Percentiles rank a stretch among this genome's conserved stretches.
Conservation (phyloP, 2,888 invertebrate species). For the Leucoptera coffeella region DNA sequence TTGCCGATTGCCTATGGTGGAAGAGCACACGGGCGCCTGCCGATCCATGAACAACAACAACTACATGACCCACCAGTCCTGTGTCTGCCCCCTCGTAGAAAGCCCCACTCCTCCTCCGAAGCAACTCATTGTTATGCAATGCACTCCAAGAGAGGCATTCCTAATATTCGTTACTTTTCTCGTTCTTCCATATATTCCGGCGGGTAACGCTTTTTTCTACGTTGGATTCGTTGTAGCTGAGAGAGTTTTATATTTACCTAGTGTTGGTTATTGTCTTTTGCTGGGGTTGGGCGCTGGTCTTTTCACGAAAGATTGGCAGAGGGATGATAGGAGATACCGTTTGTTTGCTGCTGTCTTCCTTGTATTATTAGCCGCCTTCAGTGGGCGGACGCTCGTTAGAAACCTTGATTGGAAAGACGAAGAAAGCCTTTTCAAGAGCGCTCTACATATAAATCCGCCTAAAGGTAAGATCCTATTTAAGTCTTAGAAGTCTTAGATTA, state of each 20-base stretch:
- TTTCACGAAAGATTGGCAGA: conserved; percentile 35
- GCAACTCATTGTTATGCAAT: conserved; percentile 3
- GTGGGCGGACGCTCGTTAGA: conserved; percentile 71
- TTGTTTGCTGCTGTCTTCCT: conserved; percentile 41
- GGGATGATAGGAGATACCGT: conserved; percentile 28
- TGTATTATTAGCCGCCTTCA: conserved; percentile 60
- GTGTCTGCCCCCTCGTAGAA: conserved; percentile 30
- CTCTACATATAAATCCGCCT: conserved; percentile 90
- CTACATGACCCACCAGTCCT: conserved; percentile 48
- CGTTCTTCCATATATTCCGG: conserved; percentile 89
- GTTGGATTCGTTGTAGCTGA: conserved; percentile 98
- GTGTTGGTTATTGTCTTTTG: conserved; percentile 89
- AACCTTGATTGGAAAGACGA: conserved; percentile 92
- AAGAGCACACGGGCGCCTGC: conserved; percentile 64
- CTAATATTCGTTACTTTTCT: conserved; percentile 70
- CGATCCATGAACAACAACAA: conserved; percentile 69
- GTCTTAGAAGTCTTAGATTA: too few relatives aligned
- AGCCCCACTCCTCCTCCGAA: conserved; percentile 12
- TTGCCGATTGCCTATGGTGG: conserved; percentile 61
- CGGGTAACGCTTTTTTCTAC: conserved; percentile 93
- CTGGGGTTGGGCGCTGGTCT: conserved; percentile 66
- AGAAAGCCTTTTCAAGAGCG: conserved; percentile 87
- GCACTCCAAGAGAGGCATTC: conserved; percentile 33
- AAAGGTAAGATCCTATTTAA: conserved; percentile 66
- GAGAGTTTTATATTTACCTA: conserved; percentile 90